Evolutionary conservation across 2,888 invertebrate genomes (phyloP), one percentile per base, ranked within the genome.

Genomic region (Adineta ricciae): DNA sequence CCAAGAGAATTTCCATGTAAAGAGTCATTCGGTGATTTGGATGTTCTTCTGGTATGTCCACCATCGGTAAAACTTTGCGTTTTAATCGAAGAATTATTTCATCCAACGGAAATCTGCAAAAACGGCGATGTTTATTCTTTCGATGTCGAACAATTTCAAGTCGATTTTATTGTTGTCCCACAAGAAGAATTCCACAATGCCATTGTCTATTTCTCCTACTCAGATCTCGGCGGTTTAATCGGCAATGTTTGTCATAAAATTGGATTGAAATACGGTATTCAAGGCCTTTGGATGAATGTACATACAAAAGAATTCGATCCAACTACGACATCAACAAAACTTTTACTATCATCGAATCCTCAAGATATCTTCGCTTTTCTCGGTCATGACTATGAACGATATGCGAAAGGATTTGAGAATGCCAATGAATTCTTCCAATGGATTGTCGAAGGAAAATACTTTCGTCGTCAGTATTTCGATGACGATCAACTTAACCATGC

Each of bases 271-370:
- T 64, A 64, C 32, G 64, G 64, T 32, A 27, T 32, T 32, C 64
- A 64, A 64, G 64, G 64, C 11, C 32, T 64, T 9, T 64, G 64
- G 64, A 64, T 64, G 64, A 64, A 64, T 64, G 64, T 64, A n/a
- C 64, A 64, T 64, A 64, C 64, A 32, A 64, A 64, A 64, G 64
- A 64, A 64, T 64, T 64, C 27, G 64, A 64, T 64, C 64, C 64
- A 64, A 64, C 64, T 32, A 64, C 64, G 32, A 64, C 64, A n/a
- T 64, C 64, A n/a, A 64, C 64, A n/a, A 27, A 64, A 64, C 27
- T 64, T 3, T 32, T 64, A 27, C 27, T 64, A 64, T 64, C 64
- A 32, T 27, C 14, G 4, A 64, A 64, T 64, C 7, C 16, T 64
- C 27, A 64, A n/a, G 32, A 64, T 11, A 64, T 64, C 4, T 64